Evolutionary conservation across 2,888 invertebrate species (phyloP).

Genomic region (Schizaphis graminum): DNA sequence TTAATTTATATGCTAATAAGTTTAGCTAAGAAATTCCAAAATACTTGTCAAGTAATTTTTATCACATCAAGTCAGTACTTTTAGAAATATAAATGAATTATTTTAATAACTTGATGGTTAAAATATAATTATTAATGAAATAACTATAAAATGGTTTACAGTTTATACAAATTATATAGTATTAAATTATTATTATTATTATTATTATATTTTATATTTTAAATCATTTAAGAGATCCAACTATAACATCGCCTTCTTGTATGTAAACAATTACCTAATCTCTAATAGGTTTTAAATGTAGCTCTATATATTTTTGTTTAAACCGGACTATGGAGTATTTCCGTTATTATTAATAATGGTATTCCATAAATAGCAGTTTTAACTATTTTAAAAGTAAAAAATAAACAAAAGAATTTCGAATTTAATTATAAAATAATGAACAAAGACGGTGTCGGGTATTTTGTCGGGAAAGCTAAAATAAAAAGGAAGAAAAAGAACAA

Average conservation of each 20-base stretch:
- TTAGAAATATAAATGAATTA: not conserved
- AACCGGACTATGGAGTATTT: not conserved
- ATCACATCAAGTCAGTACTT: not conserved
- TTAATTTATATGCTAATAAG: not conserved
- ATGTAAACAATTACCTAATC: not conserved
- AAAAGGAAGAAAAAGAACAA: not conserved
- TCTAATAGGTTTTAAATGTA: not conserved
- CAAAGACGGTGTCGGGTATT: not conserved
- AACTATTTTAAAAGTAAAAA: not conserved
- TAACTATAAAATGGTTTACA: not conserved
- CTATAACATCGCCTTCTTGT: not conserved
- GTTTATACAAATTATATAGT: too few relatives aligned
- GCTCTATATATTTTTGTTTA: not conserved
- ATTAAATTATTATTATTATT: too few relatives aligned
- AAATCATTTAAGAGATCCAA: not conserved
- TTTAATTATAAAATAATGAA: constrained; percentile 3
- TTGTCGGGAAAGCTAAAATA: not conserved
- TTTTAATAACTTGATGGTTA: not conserved
- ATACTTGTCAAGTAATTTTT: not conserved
- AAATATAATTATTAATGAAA: not conserved
- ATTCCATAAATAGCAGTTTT: not conserved
- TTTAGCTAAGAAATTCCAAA: not conserved
- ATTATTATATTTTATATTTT: not conserved
- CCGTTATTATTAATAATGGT: not conserved
- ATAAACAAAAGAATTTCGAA: not conserved